Conservation (phyloP, 2,888 invertebrate genomes). For the Apantesis nais region DNA sequence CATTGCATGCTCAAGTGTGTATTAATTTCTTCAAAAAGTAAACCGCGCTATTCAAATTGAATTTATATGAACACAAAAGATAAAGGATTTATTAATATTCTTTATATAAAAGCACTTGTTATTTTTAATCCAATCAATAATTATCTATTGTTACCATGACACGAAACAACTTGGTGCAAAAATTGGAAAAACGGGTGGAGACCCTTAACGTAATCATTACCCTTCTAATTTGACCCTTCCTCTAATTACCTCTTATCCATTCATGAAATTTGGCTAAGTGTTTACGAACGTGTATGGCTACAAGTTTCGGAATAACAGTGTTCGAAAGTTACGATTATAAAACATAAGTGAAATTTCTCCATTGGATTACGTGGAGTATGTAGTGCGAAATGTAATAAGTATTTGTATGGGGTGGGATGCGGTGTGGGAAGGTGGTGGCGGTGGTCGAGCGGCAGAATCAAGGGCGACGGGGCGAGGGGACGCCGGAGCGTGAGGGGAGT, state of each 20-base stretch:
- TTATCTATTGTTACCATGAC: neutral
- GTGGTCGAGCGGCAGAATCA: constrained; percentile 71
- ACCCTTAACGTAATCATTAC: neutral
- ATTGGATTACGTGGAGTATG: constrained; percentile 80
- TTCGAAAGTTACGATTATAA: constrained; percentile 49
- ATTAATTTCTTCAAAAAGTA: neutral
- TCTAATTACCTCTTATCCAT: neutral
- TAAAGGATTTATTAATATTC: too few relatives aligned
- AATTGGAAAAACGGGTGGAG: neutral
- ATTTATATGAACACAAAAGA: neutral
- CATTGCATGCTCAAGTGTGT: neutral
- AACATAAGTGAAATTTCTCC: constrained; percentile 76
- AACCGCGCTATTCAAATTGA: neutral
- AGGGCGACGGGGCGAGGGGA: constrained; percentile 61
- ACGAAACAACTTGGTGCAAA: neutral
- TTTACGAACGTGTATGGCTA: constrained; percentile 1
- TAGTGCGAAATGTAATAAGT: constrained; percentile 83
- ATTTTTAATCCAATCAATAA: too few relatives aligned
- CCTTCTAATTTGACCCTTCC: too few relatives aligned
- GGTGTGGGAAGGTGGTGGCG: constrained; percentile 57
- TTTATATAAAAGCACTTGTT: too few relatives aligned
- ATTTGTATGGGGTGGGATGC: constrained; percentile 69
- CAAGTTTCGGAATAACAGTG: constrained; percentile 29
- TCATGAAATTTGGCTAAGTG: neutral
- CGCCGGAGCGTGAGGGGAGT: constrained; percentile 48